A percentile compares a stretch with the other conserved stretches of the same genome.
These are phyloP conservation scores for Conus betulinus DNA, from an alignment of 1,140 invertebrate genomes.

Conservation along the genomic window DNA sequence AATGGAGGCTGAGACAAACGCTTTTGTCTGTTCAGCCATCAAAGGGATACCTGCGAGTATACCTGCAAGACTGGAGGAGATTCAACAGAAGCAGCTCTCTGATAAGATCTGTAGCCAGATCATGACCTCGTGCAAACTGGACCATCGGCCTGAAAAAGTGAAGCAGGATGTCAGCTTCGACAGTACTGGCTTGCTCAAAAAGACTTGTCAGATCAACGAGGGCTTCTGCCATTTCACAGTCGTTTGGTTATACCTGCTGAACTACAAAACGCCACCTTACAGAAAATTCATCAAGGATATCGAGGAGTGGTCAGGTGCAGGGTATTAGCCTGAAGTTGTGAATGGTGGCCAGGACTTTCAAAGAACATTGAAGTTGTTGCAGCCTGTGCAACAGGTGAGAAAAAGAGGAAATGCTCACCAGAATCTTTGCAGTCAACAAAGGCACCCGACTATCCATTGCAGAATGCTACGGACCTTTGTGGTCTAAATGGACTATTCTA, in stretches of 20 bases:
- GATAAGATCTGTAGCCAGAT: neutral
- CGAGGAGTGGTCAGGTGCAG: too few relatives aligned
- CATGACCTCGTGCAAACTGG: neutral
- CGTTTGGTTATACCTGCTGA: neutral
- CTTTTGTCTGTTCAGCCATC: neutral
- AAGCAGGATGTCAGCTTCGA: neutral
- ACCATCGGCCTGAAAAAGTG: neutral
- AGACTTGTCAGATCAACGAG: neutral
- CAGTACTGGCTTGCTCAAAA: neutral
- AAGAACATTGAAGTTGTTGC: too few relatives aligned
- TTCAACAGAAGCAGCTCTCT: constrained; percentile 9
- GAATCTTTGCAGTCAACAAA: too few relatives aligned
- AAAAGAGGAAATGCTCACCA: too few relatives aligned
- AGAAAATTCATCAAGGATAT: too few relatives aligned
- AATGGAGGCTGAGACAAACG: neutral
- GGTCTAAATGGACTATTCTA: too few relatives aligned
- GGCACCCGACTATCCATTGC: too few relatives aligned
- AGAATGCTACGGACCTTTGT: too few relatives aligned
- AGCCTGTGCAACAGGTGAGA: too few relatives aligned
- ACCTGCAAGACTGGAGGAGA: neutral
- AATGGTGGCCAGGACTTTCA: too few relatives aligned
- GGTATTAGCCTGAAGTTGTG: too few relatives aligned
- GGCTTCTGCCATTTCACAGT: neutral
- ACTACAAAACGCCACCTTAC: too few relatives aligned
- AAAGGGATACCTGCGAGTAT: neutral